Evolutionary conservation across 2,113 vertebrate genomes (phyloP), one percentile per base, ranked within the genome.

Genomic region (Acrocephalus arundinaceus): DNA sequence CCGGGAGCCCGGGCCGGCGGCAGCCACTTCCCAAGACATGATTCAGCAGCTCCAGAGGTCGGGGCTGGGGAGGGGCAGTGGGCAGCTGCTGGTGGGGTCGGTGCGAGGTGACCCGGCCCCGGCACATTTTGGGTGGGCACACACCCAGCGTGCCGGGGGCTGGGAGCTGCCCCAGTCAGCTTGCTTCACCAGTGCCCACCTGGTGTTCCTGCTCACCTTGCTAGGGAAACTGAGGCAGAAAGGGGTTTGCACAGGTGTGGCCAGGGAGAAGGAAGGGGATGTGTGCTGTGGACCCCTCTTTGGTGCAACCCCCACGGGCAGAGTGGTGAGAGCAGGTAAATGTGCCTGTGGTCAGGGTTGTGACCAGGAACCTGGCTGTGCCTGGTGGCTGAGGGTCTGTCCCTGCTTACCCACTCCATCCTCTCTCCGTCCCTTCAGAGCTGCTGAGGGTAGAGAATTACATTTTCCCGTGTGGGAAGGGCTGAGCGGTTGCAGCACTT

Each of bases 11-110:
- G 54, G 85, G 55, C 52, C 6, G 67, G 89, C 16, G 1, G 82
- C 89, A 71, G 80, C 73, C 6, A 0, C 79, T 66, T 7, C 67
- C 85, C 70, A 67, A 37, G 88, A 93, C 91, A 1, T 96, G 95
- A 96, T 95, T 93, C 86, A 95, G 93, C 96, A 94, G 88, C 94
- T 93, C 66, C 85, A 23, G 90, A 78, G 90, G 81, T 76, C 10
- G 21, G 66, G 74, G 48, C 39, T 85, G 88, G 52, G 68, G 9
- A 49, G 48, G 65, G 74, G 13, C 2, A 20, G 72, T 0, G 7
- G 35, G 75, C 1, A 10, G 46, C 41, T 3, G 1, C 10, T 1
- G 11, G 13, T 6, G 39, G 2, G 61, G 46, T 74, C 10, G 6
- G n/a, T 33, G 59, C 0, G 4, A 49, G 62, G 67, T 76, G 87